Base-by-base conservation (phyloP, 2,797 vertebrate species). In the Xenentodon cancila region DNA sequence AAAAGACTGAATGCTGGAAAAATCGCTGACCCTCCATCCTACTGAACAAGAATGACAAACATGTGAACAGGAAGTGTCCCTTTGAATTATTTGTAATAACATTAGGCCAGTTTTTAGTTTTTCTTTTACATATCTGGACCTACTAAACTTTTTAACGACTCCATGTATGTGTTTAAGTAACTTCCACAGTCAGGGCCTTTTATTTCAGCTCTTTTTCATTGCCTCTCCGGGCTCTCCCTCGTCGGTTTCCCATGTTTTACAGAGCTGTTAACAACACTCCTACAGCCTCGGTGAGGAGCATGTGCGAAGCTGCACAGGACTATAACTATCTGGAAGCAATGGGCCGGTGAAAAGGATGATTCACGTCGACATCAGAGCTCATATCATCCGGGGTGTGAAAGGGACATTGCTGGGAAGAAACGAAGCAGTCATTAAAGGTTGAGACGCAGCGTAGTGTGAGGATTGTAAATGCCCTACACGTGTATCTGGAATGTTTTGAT, bases 251-350 rank as follows among this genome's bases (percentile, higher is more conserved):
- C 2, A 16, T 68, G 68, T 75, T 77, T 72, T 73, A 69, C 65
- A 55, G 63, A 65, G 66, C 59, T 54, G 67, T 82, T 78, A 82
- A 74, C 55, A 66, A 51, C 62, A 62, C 71, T 75, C 65, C 60
- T 47, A 50, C 68, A 64, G 42, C 69, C 71, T 68, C 63, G 5
- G 9, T 58, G 62, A 78, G 71, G 76, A 48, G 45, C 50, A 60
- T 42, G 74, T 40, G 59, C 2, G 30, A 67, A 62, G 57, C 62
- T 53, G 25, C 52, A 34, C 40, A 25, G 73, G 60, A 63, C 71
- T 51, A 49, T 72, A 85, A 87, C 69, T 79, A 75, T 78, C 59
- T 71, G 73, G 66, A 80, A 73, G 82, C 77, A 85, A 83, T 75
- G 79, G 70, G 62, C 80, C 81, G 65, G 75, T 5, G 56, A 76